These are phyloP conservation scores for Acestrorhynchus altus DNA, from an alignment of 2,797 vertebrate species.

Conservation along the genomic window DNA sequence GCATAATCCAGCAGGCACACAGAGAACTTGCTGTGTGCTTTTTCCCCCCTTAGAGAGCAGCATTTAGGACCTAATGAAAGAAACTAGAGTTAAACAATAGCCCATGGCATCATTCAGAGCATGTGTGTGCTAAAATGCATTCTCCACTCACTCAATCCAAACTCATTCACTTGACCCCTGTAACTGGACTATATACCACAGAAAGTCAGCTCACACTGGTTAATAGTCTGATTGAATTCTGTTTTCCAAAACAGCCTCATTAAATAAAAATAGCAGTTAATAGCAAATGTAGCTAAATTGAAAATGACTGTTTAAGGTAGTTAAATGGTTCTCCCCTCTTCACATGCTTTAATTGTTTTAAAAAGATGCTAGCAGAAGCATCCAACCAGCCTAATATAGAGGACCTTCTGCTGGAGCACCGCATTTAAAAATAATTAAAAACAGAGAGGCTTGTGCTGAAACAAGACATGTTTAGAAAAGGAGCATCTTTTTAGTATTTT, in stretches of 20 bases:
- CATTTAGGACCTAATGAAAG: conserved; percentile 6
- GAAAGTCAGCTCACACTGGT: background rate
- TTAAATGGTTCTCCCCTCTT: background rate
- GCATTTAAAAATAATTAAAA: background rate
- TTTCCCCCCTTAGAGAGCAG: background rate
- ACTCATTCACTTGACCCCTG: background rate
- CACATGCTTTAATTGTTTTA: background rate
- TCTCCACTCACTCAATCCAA: background rate
- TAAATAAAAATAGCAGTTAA: conserved; percentile 1
- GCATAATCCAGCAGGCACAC: background rate
- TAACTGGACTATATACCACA: background rate
- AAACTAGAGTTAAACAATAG: background rate
- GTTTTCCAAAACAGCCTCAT: background rate
- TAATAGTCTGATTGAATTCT: background rate
- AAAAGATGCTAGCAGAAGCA: background rate
- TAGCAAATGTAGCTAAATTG: background rate
- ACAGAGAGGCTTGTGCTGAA: background rate
- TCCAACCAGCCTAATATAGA: background rate
- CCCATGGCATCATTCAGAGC: background rate
- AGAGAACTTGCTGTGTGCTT: background rate
- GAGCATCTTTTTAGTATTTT: background rate
- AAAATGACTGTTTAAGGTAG: background rate
- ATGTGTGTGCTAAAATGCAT: background rate
- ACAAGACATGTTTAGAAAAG: background rate
- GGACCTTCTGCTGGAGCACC: background rate